Conservation (phyloP, 2,888 invertebrate species). For the Candidula unifasciata region DNA sequence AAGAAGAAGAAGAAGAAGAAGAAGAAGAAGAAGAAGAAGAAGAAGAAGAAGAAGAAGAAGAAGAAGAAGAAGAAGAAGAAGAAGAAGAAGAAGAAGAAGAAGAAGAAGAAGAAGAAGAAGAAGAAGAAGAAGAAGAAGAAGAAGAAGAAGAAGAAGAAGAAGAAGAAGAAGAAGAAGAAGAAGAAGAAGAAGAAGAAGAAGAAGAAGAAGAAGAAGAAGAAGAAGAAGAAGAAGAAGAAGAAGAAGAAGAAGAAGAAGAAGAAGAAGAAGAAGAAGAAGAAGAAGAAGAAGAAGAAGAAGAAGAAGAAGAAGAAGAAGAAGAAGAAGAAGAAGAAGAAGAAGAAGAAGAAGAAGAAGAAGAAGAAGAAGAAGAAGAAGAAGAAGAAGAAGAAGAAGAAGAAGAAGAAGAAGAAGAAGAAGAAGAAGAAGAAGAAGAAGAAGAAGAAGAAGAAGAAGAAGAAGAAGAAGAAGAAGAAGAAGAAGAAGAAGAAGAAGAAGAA, state of each 20-base stretch:
- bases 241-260: conserved; percentile 44
- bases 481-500: no score
- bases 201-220: conserved; percentile 51
- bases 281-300: no score
- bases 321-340: no score
- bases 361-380: no score
- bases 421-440: no score
- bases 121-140: conserved; percentile 32
- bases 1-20: not conserved
- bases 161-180: conserved; percentile 49
- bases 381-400: no score
- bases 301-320: no score
- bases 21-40: no score
- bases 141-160: conserved; percentile 48
- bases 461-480: no score
- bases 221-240: conserved; percentile 41
- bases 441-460: no score
- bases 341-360: no score
- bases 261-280: conserved; percentile 43
- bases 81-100: conserved; percentile 41
- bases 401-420: no score
- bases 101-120: conserved; percentile 44
- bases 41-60: conserved; percentile 48
- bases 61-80: conserved; percentile 47
- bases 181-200: conserved; percentile 47